These are phyloP conservation scores for Polietes domitor DNA, from an alignment of 2,888 invertebrate species.

Conservation along the genomic window DNA sequence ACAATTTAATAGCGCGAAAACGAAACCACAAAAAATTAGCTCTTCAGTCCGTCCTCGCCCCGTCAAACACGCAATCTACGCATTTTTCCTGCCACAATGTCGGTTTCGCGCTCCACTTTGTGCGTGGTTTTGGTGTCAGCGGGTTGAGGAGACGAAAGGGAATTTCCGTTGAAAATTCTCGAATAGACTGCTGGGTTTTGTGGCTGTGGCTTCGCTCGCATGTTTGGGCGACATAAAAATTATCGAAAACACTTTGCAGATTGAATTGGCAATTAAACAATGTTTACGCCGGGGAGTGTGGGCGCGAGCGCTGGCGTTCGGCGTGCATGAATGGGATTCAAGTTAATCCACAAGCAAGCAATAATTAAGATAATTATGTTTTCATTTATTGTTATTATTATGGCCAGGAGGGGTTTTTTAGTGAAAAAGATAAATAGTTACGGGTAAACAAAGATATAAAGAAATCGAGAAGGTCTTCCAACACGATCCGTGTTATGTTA, in stretches of 20 bases:
- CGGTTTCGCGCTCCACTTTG: neutral
- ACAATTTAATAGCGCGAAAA: neutral
- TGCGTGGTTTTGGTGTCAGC: constrained; percentile 30
- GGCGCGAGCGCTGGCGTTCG: neutral
- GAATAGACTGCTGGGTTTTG: no score
- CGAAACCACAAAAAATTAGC: neutral
- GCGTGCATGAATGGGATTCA: neutral
- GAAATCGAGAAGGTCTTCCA: neutral
- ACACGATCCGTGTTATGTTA: neutral
- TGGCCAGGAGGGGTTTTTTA: neutral
- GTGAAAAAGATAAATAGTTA: neutral
- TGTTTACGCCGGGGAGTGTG: neutral
- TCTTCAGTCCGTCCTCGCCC: neutral
- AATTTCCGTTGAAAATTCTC: neutral
- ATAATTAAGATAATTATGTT: constrained; percentile 45
- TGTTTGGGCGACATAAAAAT: constrained; percentile 50
- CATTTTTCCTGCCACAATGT: constrained; percentile 1
- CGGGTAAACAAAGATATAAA: neutral
- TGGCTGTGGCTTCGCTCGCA: constrained; percentile 28
- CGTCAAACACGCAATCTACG: constrained; percentile 46
- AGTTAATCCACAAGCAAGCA: constrained; percentile 12
- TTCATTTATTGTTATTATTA: neutral
- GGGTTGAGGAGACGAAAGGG: neutral
- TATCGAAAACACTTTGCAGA: constrained; percentile 46
- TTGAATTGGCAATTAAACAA: constrained; percentile 50